Base-by-base conservation (phyloP, 2,113 vertebrate species). In the Trichomycterus rosablanca region DNA sequence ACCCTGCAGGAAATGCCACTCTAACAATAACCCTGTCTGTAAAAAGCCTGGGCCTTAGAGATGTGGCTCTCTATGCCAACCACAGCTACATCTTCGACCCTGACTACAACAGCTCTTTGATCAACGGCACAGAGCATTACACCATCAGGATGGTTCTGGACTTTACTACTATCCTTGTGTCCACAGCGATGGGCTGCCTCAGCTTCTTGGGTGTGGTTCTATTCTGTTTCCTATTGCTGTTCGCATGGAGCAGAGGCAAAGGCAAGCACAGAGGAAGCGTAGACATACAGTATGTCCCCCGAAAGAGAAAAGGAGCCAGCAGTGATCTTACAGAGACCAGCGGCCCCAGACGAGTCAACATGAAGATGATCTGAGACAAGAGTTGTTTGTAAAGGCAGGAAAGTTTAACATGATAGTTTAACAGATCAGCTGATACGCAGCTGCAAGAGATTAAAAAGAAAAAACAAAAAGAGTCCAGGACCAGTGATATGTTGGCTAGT, bases 171-270 rank as follows among this genome's bases (percentile, higher is more conserved):
- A 93, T 98, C 81, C 92, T 98, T 76, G 95, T 98, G 15, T 96
- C 95, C 55, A 97, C 94, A 68, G 95, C 95, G 32, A 98, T 98
- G 94, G 95, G 95, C 78, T 98, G 95, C 88, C 92, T 98, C 80
- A 96, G 95, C 70, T 98, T 97, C 79, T 81, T 98, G 66, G 95
- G 95, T 1, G 95, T 98, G 12, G 95, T 98, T 26, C 81, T 97
- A 42, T 97, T 98, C 87, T 98, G 95, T 77, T 91, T 98, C 82
- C 87, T 98, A 75, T 88, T 98, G 64, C 90, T 98, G 63, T 98
- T 97, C 35, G 89, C 92, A 52, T 98, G 95, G 95, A 98, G 95
- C 80, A 83, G 95, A 67, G 94, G 95, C 51, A 97, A 97, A 80
- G 95, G 95, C 67, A 95, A 94, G 70, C 95, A 95, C 16, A 96